Conservation (phyloP, 2,888 invertebrate genomes). For the Nephrotoma appendiculata region DNA sequence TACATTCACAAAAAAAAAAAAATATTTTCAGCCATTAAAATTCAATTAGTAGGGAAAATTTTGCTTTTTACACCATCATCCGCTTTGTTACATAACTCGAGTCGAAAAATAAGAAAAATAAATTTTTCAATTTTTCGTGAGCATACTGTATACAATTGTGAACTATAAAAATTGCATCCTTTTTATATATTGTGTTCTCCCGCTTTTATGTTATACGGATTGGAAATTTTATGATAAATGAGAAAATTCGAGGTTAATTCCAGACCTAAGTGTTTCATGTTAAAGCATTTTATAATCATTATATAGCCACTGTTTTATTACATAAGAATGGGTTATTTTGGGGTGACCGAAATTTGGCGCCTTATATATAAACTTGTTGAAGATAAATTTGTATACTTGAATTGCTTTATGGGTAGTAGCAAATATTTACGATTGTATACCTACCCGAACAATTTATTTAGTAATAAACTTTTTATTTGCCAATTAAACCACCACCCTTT, state of each 20-base stretch:
- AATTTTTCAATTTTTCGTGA: background rate
- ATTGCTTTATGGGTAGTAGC: no score
- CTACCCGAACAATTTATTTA: background rate
- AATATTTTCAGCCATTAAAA: background rate
- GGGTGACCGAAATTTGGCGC: no score
- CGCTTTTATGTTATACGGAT: background rate
- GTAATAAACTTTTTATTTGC: background rate
- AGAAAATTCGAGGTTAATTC: background rate
- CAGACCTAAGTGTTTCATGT: background rate
- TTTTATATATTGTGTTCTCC: background rate
- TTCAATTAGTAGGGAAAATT: background rate
- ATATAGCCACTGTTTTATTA: no score
- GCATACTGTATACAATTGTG: background rate
- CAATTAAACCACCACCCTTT: background rate
- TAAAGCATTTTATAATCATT: no score
- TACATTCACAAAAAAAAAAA: background rate
- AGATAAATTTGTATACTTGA: no score
- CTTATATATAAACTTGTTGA: no score
- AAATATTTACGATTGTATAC: background rate
- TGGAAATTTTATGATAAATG: background rate
- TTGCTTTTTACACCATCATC: background rate
- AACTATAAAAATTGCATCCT: background rate
- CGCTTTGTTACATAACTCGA: background rate
- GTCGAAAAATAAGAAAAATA: background rate
- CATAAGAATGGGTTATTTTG: no score